Evolutionary conservation across 2,113 vertebrate species (phyloP), one percentile per base, ranked within the genome.

Genomic region (Ctenomys sociabilis): DNA sequence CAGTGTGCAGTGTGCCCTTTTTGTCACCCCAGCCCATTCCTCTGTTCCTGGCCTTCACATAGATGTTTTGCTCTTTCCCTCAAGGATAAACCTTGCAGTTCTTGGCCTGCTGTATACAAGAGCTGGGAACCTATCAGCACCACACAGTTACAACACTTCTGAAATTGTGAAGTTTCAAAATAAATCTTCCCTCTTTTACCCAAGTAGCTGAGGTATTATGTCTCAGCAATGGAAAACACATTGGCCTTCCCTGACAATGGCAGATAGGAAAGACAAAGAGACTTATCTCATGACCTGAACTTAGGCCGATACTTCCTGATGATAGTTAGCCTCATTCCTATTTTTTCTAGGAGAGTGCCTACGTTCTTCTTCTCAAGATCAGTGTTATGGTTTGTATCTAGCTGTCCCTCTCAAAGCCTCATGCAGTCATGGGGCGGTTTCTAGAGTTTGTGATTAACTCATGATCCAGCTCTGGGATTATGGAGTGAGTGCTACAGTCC

Each of bases 211-310:
- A 52, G 45, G 45, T 17, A 52, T 52, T 80, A 52, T 32, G 77
- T 52, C 45, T 52, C 45, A 35, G 45, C 30, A 52, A 52, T 32
- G 45, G 14, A 80, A 80, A 80, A 49, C 6, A 78, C 28, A 21
- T 14, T 64, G 73, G 28, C 17, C 6, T 35, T 28, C 17, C 35
- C 49, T 81, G n/a, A 64, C n/a, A 5, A 43, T 11, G 28, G n/a
- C 52, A 70, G 22, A 88, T 40, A 72, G 9, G 52, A 77, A 93
- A 97, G 45, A 73, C 32, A 70, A 85, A 85, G 89, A 5, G 57
- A 84, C 7, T 26, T 63, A 87, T 81, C 28, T 66, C 66, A 28
- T 40, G 24, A 95, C 77, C 43, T 70, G 19, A 82, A 7, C 28
- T 83, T 54, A 1, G 26, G 11, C 24, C 52, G 52, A 73, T 57